phyloP scores from a whole-genome alignment of 2,113 vertebrate species.

The Spilogale gracilis region DNA sequence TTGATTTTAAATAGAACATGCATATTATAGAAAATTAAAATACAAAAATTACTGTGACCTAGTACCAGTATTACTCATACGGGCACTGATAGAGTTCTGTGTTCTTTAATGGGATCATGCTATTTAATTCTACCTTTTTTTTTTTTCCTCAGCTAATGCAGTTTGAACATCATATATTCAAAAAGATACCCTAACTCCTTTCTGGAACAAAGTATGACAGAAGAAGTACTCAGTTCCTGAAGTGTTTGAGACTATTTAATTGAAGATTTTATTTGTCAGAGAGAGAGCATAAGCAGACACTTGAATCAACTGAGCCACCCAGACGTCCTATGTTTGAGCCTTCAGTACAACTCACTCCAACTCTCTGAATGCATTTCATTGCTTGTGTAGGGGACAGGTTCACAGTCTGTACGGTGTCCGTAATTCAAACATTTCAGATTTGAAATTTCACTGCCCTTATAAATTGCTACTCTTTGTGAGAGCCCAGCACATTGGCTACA shows the following conservation, averaged over 20 bases:
- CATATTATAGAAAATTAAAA: background rate
- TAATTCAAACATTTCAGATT: background rate
- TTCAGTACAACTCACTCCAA: background rate
- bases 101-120: background rate
- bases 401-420: background rate
- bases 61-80: background rate
- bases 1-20: background rate
- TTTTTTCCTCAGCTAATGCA: background rate
- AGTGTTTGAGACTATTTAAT: background rate
- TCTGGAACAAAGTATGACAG: background rate
- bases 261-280: background rate
- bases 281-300: background rate
- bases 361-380: background rate
- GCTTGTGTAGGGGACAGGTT: background rate
- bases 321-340: background rate
- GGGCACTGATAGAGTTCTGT: background rate
- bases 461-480: background rate
- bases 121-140: background rate
- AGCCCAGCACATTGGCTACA: background rate
- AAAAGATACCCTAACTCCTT: background rate
- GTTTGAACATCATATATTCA: background rate
- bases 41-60: background rate
- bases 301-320: background rate
- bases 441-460: background rate
- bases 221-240: background rate